phyloP scores from a whole-genome alignment of 2,888 invertebrate genomes.

The Tetheella fluctuosa region DNA sequence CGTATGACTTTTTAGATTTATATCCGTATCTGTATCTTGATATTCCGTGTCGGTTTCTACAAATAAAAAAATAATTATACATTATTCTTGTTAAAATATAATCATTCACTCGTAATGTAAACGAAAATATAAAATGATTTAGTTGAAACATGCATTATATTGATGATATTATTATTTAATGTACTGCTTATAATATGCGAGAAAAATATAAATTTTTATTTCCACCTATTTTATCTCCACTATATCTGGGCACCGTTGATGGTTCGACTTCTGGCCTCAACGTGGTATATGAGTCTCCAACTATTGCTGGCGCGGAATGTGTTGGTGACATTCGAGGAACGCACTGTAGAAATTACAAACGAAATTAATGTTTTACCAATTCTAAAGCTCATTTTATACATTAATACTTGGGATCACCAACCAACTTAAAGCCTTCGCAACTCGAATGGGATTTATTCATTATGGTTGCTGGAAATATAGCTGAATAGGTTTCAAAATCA shows the following conservation, averaged over 20 bases:
- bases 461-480: too few relatives aligned
- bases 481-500: too few relatives aligned
- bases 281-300: slow-evolving; percentile 41
- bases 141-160: neutral
- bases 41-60: slow-evolving; percentile 74
- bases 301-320: slow-evolving; percentile 74
- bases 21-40: slow-evolving; percentile 65
- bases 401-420: too few relatives aligned
- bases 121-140: too few relatives aligned
- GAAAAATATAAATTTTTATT: neutral
- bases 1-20: slow-evolving; percentile 44
- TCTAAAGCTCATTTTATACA: too few relatives aligned
- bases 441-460: too few relatives aligned
- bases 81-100: neutral
- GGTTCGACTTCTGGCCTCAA: slow-evolving; percentile 46
- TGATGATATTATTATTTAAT: neutral
- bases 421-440: too few relatives aligned
- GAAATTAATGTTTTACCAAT: too few relatives aligned
- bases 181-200: neutral
- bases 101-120: neutral
- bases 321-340: slow-evolving; percentile 60
- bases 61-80: neutral
- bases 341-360: slow-evolving; percentile 45
- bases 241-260: slow-evolving; percentile 40
- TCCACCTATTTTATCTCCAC: slow-evolving; percentile 64